phyloP scores from a whole-genome alignment of 1,140 invertebrate genomes.

The Pinna nobilis region DNA sequence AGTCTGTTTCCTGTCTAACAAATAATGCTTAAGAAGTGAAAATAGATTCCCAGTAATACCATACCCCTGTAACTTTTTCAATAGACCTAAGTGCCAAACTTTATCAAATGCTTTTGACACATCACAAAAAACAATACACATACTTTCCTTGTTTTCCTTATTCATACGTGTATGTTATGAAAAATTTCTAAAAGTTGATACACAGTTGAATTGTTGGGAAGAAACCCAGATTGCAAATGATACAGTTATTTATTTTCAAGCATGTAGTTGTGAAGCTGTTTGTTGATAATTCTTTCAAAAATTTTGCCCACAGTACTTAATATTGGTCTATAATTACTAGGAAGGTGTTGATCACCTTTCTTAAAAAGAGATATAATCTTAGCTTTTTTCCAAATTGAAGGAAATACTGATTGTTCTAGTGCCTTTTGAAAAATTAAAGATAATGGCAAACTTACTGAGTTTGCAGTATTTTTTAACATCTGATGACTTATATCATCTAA shows the following conservation, averaged over 20 bases:
- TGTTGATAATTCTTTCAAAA: background rate
- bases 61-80: background rate
- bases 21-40: background rate
- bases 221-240: background rate
- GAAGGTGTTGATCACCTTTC: background rate
- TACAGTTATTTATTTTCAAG: background rate
- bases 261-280: background rate
- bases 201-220: background rate
- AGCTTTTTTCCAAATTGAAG: background rate
- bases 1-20: background rate
- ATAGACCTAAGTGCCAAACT: background rate
- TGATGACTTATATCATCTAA: background rate
- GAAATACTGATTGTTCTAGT: background rate
- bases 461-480: background rate
- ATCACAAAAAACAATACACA: background rate
- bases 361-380: constrained; percentile 1
- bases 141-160: too few relatives aligned
- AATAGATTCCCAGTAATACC: background rate
- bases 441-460: background rate
- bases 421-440: background rate
- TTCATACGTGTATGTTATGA: background rate
- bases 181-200: background rate
- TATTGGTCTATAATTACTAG: background rate
- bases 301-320: background rate
- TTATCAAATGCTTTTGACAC: too few relatives aligned